These are phyloP conservation scores for Neuroterus valhalla DNA, from an alignment of 1,140 invertebrate genomes.

Conservation along the genomic window DNA sequence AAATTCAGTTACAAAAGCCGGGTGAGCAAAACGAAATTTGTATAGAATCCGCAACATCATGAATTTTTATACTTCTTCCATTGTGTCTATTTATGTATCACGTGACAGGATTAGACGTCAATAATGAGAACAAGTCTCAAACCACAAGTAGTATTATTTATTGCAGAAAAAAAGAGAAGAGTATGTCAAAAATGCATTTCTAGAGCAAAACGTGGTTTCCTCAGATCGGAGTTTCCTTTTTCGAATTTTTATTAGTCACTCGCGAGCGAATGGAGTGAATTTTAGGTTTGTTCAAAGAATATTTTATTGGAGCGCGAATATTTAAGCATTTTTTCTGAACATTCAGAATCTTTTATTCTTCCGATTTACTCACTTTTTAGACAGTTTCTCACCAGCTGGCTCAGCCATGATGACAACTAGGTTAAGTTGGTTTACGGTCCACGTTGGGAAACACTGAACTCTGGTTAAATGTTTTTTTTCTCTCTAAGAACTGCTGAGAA, in stretches of 20 bases:
- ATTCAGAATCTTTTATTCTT: constrained; percentile 57
- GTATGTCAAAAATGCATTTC: neutral
- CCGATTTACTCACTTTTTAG: constrained; percentile 81
- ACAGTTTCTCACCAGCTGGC: constrained; percentile 77
- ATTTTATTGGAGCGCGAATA: constrained; percentile 30
- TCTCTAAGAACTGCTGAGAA: constrained; percentile 1
- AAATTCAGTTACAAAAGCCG: constrained; percentile 44
- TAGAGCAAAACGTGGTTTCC: constrained; percentile 36
- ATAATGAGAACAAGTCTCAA: constrained; percentile 46
- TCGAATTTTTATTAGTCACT: constrained; percentile 13
- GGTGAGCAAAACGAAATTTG: constrained; percentile 48
- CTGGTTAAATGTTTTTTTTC: neutral
- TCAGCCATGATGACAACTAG: constrained; percentile 75
- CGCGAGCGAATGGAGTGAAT: constrained; percentile 3
- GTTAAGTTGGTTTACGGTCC: neutral
- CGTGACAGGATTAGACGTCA: constrained; percentile 55
- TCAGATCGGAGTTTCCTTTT: neutral
- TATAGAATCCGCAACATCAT: constrained; percentile 61
- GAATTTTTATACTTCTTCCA: constrained; percentile 31
- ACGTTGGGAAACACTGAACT: neutral
- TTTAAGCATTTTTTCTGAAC: neutral
- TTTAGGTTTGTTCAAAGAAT: neutral
- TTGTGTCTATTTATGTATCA: constrained; percentile 22
- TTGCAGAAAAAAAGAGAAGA: constrained; percentile 14
- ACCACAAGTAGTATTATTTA: constrained; percentile 56